A percentile compares a stretch with the other conserved stretches of the same genome.
phyloP scores from a whole-genome alignment of 2,888 invertebrate species.

The Selenia dentaria region DNA sequence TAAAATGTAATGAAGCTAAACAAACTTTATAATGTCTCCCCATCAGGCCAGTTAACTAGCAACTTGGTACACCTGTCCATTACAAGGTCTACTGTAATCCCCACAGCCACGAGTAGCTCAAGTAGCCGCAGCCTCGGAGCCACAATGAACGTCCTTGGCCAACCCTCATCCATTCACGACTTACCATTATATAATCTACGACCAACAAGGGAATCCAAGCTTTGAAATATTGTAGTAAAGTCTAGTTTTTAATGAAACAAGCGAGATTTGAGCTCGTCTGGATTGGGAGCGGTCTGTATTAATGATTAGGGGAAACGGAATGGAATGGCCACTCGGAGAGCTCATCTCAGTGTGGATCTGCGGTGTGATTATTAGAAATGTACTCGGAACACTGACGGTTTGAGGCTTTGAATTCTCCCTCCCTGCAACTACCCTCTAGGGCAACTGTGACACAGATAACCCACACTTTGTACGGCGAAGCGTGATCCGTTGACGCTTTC shows the following conservation, averaged over 20 bases:
- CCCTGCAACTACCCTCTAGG: too few species aligned
- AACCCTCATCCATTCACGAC: slow-evolving; percentile 58
- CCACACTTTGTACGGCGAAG: too few species aligned
- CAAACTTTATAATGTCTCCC: background rate
- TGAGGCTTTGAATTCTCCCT: background rate
- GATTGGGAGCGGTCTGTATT: slow-evolving; percentile 30
- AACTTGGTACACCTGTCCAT: slow-evolving; percentile 22
- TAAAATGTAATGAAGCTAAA: too few species aligned
- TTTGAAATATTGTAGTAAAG: slow-evolving; percentile 32
- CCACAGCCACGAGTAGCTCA: slow-evolving; percentile 10
- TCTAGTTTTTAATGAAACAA: slow-evolving; percentile 23
- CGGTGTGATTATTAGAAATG: slow-evolving; percentile 29
- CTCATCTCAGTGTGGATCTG: slow-evolving; percentile 36
- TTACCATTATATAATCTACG: slow-evolving; percentile 27
- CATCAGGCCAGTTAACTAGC: slow-evolving; percentile 18
- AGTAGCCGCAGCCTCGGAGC: slow-evolving; percentile 48
- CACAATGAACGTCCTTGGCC: slow-evolving; percentile 76
- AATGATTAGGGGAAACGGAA: slow-evolving; percentile 53
- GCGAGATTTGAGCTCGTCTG: slow-evolving; percentile 20
- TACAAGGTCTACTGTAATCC: slow-evolving; percentile 13
- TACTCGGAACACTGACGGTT: slow-evolving; percentile 2
- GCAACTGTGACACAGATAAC: too few species aligned
- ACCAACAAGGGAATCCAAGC: slow-evolving; percentile 34
- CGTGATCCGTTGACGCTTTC: too few species aligned
- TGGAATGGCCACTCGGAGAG: slow-evolving; percentile 43